Percentiles rank a stretch among this genome's conserved stretches.
These are phyloP conservation scores for Todiramphus saurophagus DNA, from an alignment of 2,113 vertebrate species.

Conservation along the genomic window DNA sequence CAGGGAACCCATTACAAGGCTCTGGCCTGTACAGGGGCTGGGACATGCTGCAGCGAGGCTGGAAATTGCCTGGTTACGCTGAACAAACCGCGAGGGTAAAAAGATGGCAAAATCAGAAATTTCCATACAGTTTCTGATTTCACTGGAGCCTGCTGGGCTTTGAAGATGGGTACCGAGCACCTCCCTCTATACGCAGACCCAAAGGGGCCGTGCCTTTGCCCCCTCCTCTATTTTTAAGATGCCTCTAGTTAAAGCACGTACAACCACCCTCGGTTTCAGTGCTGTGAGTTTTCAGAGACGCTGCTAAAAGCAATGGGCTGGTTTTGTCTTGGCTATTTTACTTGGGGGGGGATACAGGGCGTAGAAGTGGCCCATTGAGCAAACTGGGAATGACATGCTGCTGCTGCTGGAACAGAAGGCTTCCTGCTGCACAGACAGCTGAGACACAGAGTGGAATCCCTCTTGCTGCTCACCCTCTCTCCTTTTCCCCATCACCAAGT, in stretches of 20 bases:
- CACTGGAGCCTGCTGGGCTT: background rate
- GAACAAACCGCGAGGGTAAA: background rate
- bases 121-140: background rate
- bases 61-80: background rate
- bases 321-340: background rate
- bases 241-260: background rate
- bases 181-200: background rate
- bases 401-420: background rate
- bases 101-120: background rate
- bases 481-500: background rate
- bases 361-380: background rate
- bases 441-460: background rate
- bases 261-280: background rate
- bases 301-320: background rate
- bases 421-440: background rate
- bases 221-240: background rate
- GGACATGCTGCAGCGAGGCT: background rate
- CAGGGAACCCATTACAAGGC: background rate
- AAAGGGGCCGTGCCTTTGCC: background rate
- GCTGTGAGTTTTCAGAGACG: background rate
- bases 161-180: background rate
- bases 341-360: background rate
- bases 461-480: background rate
- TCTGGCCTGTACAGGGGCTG: background rate
- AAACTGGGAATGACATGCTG: background rate